These are phyloP conservation scores for Pagetopsis macropterus DNA, from an alignment of 2,797 vertebrate genomes.

Conservation along the genomic window DNA sequence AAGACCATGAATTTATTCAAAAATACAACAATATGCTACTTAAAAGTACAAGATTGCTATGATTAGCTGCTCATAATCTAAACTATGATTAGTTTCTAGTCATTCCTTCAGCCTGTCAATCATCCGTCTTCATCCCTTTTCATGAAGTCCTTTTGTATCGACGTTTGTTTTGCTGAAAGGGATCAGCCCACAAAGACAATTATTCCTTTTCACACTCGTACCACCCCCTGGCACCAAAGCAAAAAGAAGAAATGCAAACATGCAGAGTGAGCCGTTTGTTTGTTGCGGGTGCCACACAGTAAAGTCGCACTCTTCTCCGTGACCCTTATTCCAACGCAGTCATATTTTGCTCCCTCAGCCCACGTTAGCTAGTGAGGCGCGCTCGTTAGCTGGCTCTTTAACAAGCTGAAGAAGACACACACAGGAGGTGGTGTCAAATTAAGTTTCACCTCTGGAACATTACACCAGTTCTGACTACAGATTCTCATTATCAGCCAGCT, in stretches of 20 bases:
- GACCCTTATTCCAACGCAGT: conserved; percentile 42
- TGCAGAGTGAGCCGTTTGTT: conserved; percentile 20
- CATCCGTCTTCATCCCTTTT: background rate
- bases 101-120: background rate
- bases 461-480: conserved; percentile 44
- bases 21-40: no score
- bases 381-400: conserved; percentile 72
- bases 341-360: conserved; percentile 26
- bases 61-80: background rate
- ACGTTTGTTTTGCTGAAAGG: background rate
- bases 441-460: conserved; percentile 36
- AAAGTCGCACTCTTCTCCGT: conserved; percentile 33
- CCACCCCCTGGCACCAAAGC: background rate
- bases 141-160: background rate
- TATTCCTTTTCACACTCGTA: background rate
- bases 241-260: conserved; percentile 16
- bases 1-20: no score
- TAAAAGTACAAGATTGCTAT: background rate
- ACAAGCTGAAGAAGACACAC: conserved; percentile 50
- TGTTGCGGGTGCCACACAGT: background rate
- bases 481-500: conserved; percentile 57
- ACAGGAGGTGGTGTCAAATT: conserved; percentile 22
- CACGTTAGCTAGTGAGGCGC: conserved; percentile 20
- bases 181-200: background rate
- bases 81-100: background rate